These are phyloP conservation scores for Tetrax tetrax DNA, from an alignment of 2,113 vertebrate genomes.

Conservation along the genomic window DNA sequence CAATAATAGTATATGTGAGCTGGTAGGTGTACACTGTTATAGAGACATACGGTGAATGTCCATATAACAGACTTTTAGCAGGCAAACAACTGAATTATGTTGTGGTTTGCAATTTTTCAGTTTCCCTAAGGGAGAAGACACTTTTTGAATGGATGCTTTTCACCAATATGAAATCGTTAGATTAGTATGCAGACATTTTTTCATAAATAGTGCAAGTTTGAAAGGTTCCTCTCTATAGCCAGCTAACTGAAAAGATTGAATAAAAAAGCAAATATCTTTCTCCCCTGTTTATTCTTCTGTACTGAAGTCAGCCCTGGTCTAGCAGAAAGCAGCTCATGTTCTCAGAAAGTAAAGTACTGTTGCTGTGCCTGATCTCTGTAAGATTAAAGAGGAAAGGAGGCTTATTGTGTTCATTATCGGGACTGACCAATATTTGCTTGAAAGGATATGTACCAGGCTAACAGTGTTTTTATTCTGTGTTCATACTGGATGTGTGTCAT, in stretches of 20 bases:
- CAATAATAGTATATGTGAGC: not conserved
- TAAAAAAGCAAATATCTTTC: not conserved
- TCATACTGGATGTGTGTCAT: not conserved
- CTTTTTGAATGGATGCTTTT: not conserved
- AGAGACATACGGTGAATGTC: not conserved
- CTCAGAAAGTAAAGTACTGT: not conserved
- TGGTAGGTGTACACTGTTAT: not conserved
- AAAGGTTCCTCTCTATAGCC: not conserved
- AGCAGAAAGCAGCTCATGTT: not conserved
- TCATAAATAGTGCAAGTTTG: not conserved
- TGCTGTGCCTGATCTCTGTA: not conserved
- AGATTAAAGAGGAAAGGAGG: not conserved
- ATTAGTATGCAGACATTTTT: not conserved
- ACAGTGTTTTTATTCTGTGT: not conserved
- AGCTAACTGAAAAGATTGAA: not conserved
- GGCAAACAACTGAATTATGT: not conserved
- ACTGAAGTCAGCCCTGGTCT: not conserved
- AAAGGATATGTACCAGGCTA: not conserved
- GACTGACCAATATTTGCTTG: not conserved
- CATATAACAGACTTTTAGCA: not conserved
- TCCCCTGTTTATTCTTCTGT: not conserved
- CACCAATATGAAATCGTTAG: not conserved
- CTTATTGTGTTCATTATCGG: not conserved
- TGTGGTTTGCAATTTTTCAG: not conserved
- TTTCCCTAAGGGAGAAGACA: not conserved